Evolutionary conservation across 2,113 vertebrate species (phyloP).

Genomic region (Carettochelys insculpta): DNA sequence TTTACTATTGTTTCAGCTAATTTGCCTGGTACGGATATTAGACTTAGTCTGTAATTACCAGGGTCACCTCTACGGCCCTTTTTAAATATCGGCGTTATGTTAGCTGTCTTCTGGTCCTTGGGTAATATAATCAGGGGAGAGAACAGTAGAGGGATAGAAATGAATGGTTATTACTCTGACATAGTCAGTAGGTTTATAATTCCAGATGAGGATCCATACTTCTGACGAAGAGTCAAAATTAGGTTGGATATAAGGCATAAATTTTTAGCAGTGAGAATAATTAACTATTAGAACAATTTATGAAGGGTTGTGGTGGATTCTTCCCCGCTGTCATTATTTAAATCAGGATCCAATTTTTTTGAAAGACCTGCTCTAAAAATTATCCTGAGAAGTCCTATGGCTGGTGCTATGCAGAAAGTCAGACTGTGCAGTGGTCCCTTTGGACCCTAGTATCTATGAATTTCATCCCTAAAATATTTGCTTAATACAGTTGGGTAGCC

Average conservation of each 20-base stretch:
- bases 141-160: not conserved
- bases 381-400: not conserved
- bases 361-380: not conserved
- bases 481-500: not conserved
- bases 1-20: too few relatives aligned
- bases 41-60: too few relatives aligned
- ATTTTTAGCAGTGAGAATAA: not conserved
- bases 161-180: not conserved
- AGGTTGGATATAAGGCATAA: not conserved
- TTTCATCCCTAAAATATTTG: conserved; percentile 6
- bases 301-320: not conserved
- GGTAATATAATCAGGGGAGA: not conserved
- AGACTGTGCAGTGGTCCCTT: not conserved
- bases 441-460: not conserved
- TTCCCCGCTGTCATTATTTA: not conserved
- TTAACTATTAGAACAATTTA: not conserved
- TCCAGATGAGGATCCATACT: not conserved
- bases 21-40: too few relatives aligned
- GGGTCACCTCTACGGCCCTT: too few relatives aligned
- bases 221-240: not conserved
- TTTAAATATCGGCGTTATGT: too few relatives aligned
- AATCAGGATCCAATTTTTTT: not conserved
- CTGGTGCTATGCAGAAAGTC: not conserved
- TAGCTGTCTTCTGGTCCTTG: too few relatives aligned
- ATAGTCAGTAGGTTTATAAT: not conserved